Evolutionary conservation across 2,113 vertebrate species (phyloP).

Genomic region (Pollachius pollachius): DNA sequence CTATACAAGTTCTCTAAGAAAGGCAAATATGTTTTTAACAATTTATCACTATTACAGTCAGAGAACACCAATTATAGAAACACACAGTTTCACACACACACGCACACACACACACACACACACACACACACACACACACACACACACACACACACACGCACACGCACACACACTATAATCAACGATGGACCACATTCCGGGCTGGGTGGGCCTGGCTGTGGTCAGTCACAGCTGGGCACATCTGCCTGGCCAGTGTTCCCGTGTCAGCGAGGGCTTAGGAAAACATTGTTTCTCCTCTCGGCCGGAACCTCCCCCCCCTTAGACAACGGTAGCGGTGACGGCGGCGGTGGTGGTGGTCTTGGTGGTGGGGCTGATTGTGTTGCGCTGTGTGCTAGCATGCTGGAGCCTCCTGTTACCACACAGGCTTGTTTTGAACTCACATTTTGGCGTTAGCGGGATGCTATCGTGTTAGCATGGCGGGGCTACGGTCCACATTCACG

Average conservation of each 20-base stretch:
- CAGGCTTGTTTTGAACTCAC: too few species aligned
- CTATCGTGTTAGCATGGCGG: too few species aligned
- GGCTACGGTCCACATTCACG: too few species aligned
- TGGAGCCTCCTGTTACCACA: too few species aligned
- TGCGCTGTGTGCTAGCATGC: too few species aligned
- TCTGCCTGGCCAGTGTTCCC: constrained; percentile 39
- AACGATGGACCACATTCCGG: constrained; percentile 30
- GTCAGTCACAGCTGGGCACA: constrained; percentile 57
- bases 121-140: neutral
- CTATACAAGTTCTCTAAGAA: neutral
- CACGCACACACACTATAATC: neutral
- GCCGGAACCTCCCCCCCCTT: neutral
- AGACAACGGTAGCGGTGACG: too few species aligned
- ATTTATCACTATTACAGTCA: too few species aligned
- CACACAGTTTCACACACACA: neutral
- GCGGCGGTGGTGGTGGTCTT: too few species aligned
- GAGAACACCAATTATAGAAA: neutral
- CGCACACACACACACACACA: constrained; percentile 7
- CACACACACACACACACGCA: neutral
- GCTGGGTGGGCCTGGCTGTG: constrained; percentile 55
- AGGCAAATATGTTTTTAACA: neutral
- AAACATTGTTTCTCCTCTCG: constrained; percentile 38
- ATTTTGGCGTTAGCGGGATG: too few species aligned
- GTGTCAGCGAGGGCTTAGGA: constrained; percentile 44
- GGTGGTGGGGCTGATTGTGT: too few species aligned